These are phyloP conservation scores for Kryptolebias ocellatus DNA, from an alignment of 2,797 vertebrate species.

Conservation along the genomic window DNA sequence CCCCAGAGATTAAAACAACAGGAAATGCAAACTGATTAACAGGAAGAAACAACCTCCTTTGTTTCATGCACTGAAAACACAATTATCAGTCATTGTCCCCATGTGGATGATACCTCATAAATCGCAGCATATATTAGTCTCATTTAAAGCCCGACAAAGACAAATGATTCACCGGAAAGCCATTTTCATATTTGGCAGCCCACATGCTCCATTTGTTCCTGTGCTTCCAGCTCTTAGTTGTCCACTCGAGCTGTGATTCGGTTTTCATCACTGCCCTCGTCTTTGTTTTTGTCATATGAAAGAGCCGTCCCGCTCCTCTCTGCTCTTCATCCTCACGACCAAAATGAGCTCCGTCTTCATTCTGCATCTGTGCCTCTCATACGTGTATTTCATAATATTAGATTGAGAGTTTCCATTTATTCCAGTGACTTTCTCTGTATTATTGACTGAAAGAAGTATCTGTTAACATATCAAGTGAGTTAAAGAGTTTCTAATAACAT, in stretches of 20 bases:
- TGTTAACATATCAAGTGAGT: neutral
- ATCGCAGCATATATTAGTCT: constrained; percentile 37
- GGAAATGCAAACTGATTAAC: neutral
- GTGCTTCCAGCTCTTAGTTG: constrained; percentile 7
- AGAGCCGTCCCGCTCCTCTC: constrained; percentile 12
- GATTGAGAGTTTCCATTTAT: neutral
- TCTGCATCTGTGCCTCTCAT: constrained; percentile 7
- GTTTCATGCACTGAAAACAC: neutral
- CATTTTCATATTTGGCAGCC: constrained; percentile 36
- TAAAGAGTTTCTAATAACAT: neutral
- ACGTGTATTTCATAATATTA: constrained; percentile 25
- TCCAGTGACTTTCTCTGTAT: too few relatives aligned
- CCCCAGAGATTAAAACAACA: neutral
- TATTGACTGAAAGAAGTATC: too few relatives aligned
- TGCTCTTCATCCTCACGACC: constrained; percentile 16
- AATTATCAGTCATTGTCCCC: constrained; percentile 1
- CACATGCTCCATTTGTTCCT: constrained; percentile 28
- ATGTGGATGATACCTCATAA: constrained; percentile 28
- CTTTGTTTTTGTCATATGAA: constrained; percentile 21
- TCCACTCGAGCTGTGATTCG: constrained; percentile 35
- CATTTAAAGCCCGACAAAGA: constrained; percentile 10
- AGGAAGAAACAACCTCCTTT: neutral
- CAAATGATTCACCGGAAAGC: constrained; percentile 16
- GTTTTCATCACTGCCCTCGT: constrained; percentile 42
- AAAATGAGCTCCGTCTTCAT: constrained; percentile 49